Base-by-base conservation (phyloP, 2,113 vertebrate genomes). In the Emydura subglobosa region DNA sequence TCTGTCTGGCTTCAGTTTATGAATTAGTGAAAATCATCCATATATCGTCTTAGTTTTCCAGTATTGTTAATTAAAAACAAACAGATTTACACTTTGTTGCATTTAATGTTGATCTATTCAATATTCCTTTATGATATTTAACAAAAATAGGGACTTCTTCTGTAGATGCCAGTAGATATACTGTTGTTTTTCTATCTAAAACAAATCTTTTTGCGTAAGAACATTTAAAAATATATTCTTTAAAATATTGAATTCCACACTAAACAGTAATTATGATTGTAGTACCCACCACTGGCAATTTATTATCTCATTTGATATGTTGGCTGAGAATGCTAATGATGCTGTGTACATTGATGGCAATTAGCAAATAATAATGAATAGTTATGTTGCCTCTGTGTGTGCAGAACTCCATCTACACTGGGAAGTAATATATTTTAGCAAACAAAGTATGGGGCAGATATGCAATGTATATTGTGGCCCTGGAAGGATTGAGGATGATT, bases 1-100 rank as follows among this genome's bases (percentile, higher is more conserved):
- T 91, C 76, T 96, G 21, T 1, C 14, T 92, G 42, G 86, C 51
- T 96, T 91, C 82, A 79, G 76, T 82, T 94, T 88, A 83, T 79
- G 54, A 91, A 88, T 79, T 21, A 92, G 17, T 34, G 86, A 55
- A 94, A 96, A 79, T 65, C 6, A 65, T 79, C 6, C 7, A 91
- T 39, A 39, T 19, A 76, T 17, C 10, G 68, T 84, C 4, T 1
- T 1, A 0, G 5, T 87, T 88, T 89, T 74, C 90, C 39, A 5
- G 24, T 9, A 16, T 27, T 39, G 34, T 12, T 10, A 8, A 88
- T 95, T 91, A 90, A 91, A 92, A 91, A 19, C 74, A n/a, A 85
- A 93, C 81, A 85, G 76, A 25, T 85, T 82, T 19, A 1, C 2
- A 91, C 11, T 85, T 92, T 17, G 27, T 90, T 91, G 90, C 3